phyloP scores from a whole-genome alignment of 2,888 invertebrate genomes.

The Dromius quadrimaculatus region DNA sequence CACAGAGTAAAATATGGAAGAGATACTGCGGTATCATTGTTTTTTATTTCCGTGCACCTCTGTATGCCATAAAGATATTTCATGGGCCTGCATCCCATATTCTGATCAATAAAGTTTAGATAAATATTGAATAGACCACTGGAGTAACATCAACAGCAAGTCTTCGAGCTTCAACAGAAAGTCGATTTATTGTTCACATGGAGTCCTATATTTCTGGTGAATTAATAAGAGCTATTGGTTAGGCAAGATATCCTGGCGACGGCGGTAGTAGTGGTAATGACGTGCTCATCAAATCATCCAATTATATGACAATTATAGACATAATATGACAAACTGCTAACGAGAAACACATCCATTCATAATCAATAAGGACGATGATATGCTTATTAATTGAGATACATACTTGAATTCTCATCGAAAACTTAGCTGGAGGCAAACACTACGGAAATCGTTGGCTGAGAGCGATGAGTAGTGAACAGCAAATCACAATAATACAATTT shows the following conservation, averaged over 20 bases:
- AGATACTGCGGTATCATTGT: conserved; percentile 42
- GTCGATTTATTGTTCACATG: conserved; percentile 17
- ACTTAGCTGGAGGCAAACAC: conserved; percentile 28
- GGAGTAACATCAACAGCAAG: conserved; percentile 8
- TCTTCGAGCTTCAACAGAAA: not conserved
- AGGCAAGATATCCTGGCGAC: not conserved
- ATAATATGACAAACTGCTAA: conserved; percentile 40
- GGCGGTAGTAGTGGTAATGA: conserved; percentile 11
- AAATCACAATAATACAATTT: conserved; percentile 41
- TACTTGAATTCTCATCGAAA: conserved; percentile 31
- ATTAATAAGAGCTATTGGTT: not conserved
- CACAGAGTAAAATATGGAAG: conserved; percentile 41
- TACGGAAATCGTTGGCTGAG: not conserved
- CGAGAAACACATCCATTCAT: conserved; percentile 37
- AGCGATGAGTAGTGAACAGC: conserved; percentile 1
- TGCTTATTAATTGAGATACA: conserved; percentile 45
- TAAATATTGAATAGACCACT: conserved; percentile 37
- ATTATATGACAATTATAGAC: conserved; percentile 48
- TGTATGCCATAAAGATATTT: conserved; percentile 43
- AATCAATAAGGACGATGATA: conserved; percentile 45
- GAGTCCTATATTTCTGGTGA: conserved; percentile 19
- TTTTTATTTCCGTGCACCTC: conserved; percentile 36
- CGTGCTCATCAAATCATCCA: conserved; percentile 39
- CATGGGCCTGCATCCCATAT: conserved; percentile 27
- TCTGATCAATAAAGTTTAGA: conserved; percentile 39